phyloP scores from a whole-genome alignment of 2,113 vertebrate genomes.

The Epinephelus lanceolatus region DNA sequence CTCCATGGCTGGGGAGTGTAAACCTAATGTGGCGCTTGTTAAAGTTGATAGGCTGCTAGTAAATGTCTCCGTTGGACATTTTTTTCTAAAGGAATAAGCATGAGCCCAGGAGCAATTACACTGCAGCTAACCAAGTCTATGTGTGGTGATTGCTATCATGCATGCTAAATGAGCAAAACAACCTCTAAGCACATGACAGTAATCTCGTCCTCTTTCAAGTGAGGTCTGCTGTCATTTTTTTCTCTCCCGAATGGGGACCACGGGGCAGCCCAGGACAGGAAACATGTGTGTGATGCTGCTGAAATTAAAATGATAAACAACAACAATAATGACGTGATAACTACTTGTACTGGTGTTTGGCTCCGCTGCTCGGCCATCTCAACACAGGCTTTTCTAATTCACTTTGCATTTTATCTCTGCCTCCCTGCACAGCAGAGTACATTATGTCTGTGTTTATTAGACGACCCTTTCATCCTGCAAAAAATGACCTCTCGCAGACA shows the following conservation, averaged over 20 bases:
- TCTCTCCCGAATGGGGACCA: background rate
- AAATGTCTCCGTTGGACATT: slow-evolving; percentile 63
- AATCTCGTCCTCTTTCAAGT: slow-evolving; percentile 18
- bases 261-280: background rate
- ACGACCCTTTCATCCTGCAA: slow-evolving; percentile 36
- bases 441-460: slow-evolving; percentile 41
- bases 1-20: slow-evolving; percentile 42
- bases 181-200: background rate
- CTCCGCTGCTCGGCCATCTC: slow-evolving; percentile 45
- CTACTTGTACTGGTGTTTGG: slow-evolving; percentile 22
- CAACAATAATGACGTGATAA: slow-evolving; percentile 39
- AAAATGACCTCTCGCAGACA: slow-evolving; percentile 47
- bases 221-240: background rate
- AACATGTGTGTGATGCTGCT: slow-evolving; percentile 17
- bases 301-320: slow-evolving; percentile 57
- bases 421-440: slow-evolving; percentile 29
- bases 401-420: slow-evolving; percentile 54
- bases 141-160: slow-evolving; percentile 51
- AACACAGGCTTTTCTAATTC: slow-evolving; percentile 46
- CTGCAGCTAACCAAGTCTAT: slow-evolving; percentile 37
- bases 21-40: slow-evolving; percentile 74
- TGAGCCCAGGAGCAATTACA: slow-evolving; percentile 61
- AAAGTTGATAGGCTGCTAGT: slow-evolving; percentile 67
- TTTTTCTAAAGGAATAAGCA: slow-evolving; percentile 60
- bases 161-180: slow-evolving; percentile 57